Percentiles rank a stretch among this genome's conserved stretches.
These are phyloP conservation scores for Limnephilus lunatus DNA, from an alignment of 2,888 invertebrate genomes.

Conservation along the genomic window DNA sequence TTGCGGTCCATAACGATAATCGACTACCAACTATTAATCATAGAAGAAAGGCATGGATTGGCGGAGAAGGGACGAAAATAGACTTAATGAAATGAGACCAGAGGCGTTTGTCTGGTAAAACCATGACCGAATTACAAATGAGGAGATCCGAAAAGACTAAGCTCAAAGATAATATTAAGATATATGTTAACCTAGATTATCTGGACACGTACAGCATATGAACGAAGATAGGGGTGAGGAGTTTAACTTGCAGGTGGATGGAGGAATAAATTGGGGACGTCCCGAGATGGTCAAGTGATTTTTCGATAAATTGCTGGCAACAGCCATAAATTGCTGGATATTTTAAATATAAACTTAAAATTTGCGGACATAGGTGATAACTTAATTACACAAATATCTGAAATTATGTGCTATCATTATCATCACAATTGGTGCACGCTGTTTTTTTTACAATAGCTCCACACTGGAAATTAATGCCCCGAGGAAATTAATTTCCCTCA, in stretches of 20 bases:
- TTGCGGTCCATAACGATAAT: neutral
- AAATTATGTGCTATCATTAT: too few species aligned
- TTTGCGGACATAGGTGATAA: too few species aligned
- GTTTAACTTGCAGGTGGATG: neutral
- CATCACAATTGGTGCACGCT: too few species aligned
- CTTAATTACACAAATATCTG: too few species aligned
- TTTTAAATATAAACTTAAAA: too few species aligned
- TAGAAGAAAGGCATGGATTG: neutral
- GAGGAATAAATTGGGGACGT: neutral
- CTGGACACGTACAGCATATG: neutral
- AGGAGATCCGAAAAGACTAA: neutral
- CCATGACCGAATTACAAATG: neutral
- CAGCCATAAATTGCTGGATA: too few species aligned
- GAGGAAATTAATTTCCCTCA: too few species aligned
- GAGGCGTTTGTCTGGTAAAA: neutral
- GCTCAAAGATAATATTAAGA: neutral
- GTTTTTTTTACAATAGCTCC: too few species aligned
- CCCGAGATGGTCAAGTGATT: neutral
- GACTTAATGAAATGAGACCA: neutral
- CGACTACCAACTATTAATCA: neutral
- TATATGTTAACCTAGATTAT: neutral
- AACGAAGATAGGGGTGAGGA: neutral
- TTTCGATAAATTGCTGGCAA: neutral
- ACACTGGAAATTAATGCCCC: too few species aligned
- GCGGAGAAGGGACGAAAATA: neutral